A percentile compares a stretch with the other conserved stretches of the same genome.
phyloP scores from a whole-genome alignment of 2,888 invertebrate species.

The Eumerus sabulonum region DNA sequence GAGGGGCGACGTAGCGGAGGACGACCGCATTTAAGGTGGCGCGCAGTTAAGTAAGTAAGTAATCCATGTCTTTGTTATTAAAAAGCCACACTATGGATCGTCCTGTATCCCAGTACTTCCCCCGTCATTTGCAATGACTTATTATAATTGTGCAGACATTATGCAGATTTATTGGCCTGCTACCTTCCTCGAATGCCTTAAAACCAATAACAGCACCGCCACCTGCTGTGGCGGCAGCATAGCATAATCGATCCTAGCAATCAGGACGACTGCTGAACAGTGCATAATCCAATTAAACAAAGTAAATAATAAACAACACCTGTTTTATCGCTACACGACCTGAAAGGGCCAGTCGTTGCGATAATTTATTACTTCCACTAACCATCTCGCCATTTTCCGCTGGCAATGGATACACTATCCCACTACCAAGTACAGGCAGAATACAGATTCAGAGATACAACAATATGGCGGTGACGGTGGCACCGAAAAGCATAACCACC shows the following conservation, averaged over 20 bases:
- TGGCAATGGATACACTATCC: too few species aligned
- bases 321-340: constrained; percentile 16
- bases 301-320: constrained; percentile 40
- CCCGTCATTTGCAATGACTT: neutral
- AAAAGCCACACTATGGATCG: too few species aligned
- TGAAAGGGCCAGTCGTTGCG: constrained; percentile 10
- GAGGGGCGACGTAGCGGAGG: too few species aligned
- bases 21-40: too few species aligned
- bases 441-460: neutral
- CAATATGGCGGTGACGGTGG: constrained; percentile 4
- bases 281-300: constrained; percentile 31
- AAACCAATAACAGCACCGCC: constrained; percentile 6
- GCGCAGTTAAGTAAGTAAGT: too few species aligned
- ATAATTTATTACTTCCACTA: constrained; percentile 24
- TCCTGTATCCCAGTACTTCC: too few species aligned
- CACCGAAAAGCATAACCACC: constrained; percentile 33
- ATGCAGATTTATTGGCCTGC: constrained; percentile 5
- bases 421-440: too few species aligned
- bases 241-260: constrained; percentile 12
- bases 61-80: too few species aligned
- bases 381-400: constrained; percentile 1
- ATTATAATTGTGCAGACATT: constrained; percentile 9
- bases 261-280: constrained; percentile 1
- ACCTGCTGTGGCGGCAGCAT: constrained; percentile 11
- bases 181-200: neutral